phyloP scores from a whole-genome alignment of 2,113 vertebrate genomes.

The Pycnonotus jocosus region DNA sequence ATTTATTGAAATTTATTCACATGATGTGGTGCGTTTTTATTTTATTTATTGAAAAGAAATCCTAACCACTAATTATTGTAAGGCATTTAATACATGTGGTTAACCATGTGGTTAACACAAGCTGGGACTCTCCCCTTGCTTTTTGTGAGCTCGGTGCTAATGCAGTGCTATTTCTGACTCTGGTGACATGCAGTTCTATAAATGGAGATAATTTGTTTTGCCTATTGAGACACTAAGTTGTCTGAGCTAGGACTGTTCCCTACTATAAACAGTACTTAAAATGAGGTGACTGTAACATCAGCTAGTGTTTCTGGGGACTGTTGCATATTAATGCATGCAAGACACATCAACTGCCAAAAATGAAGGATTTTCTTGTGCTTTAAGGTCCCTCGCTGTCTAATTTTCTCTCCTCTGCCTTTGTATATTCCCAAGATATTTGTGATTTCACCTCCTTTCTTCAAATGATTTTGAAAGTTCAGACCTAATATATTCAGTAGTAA shows the following conservation, averaged over 20 bases:
- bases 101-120: background rate
- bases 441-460: conserved; percentile 1
- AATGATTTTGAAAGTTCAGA: background rate
- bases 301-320: background rate
- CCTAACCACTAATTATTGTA: conserved; percentile 35
- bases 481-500: conserved; percentile 11
- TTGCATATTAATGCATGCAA: background rate
- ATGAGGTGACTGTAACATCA: conserved; percentile 34
- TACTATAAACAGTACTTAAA: conserved; percentile 20
- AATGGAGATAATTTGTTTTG: conserved; percentile 55
- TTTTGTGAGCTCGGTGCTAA: conserved; percentile 20
- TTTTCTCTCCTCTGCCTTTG: background rate
- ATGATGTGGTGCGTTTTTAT: background rate
- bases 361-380: background rate
- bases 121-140: background rate
- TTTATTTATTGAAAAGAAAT: conserved; percentile 29
- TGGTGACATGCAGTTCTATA: conserved; percentile 22
- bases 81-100: background rate
- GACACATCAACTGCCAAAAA: background rate
- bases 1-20: background rate
- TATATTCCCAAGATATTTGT: background rate
- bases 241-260: conserved; percentile 27
- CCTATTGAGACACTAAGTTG: conserved; percentile 14
- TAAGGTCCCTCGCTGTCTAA: background rate
- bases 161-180: conserved; percentile 36